Base-by-base conservation (phyloP, 2,113 vertebrate species). In the Suricata suricatta region DNA sequence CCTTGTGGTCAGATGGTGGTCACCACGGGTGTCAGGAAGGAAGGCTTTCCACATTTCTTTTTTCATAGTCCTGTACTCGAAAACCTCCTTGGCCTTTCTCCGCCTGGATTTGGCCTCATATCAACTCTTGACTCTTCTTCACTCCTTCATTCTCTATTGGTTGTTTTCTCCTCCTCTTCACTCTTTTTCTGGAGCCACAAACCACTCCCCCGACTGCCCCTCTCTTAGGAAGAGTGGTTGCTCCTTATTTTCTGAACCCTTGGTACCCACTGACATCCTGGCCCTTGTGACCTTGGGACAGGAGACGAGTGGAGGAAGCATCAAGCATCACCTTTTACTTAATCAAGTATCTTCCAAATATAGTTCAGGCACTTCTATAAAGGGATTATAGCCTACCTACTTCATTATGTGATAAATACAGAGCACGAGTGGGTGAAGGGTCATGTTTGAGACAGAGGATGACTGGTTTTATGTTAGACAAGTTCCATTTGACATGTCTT, bases 291-390 rank as follows among this genome's bases (percentile, higher is more conserved):
- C 50, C 13, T 83, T 89, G 77, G 52, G 57, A 38, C 31, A 71
- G 4, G 8, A 17, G 13, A 8, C 38, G n/a, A 84, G 9, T 25
- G 16, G 14, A 23, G 6, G n/a, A 21, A 23, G 0, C 2, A 52
- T 88, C 25, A 21, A 23, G 0, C 2, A 52, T 88, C 25, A 33
- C 21, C 14, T n/a, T 84, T 38, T 63, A 54, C 9, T 64, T 13
- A 15, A 71, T 44, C 5, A 10, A 57, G 16, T 11, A 10, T 92
- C 38, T 35, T 52, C 5, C 4, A 38, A 80, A 72, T 44, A 12
- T 31, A 33, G 12, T 66, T 71, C 8, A 23, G 29, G 25, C 35
- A 12, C 50, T 63, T 21, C 71, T 86, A 0, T 52, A 66, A 63
- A 72, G 10, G 5, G 2, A 64, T 63, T n/a, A 7, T 3, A 47